These are phyloP conservation scores for Sylvietta virens DNA, from an alignment of 2,113 vertebrate species.

Conservation along the genomic window DNA sequence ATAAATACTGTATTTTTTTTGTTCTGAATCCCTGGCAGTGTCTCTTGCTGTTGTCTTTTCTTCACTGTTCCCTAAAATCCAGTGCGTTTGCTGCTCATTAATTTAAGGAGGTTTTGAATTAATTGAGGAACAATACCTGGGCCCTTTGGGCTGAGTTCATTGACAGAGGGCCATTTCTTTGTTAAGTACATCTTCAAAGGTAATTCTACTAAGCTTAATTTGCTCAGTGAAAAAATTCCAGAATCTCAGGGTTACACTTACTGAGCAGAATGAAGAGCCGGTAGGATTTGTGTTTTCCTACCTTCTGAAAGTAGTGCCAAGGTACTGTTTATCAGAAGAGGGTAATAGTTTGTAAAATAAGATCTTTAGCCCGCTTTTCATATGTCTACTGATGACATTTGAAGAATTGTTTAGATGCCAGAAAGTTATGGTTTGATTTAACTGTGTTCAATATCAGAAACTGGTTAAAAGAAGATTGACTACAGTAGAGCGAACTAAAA, in stretches of 20 bases:
- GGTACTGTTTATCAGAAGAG: not conserved
- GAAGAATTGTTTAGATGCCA: not conserved
- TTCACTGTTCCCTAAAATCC: not conserved
- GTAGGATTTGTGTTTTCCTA: not conserved
- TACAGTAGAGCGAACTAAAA: not conserved
- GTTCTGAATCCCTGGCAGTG: not conserved
- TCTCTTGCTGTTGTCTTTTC: not conserved
- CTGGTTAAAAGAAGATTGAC: not conserved
- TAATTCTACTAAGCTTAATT: not conserved
- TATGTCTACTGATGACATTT: not conserved
- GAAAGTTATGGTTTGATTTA: not conserved
- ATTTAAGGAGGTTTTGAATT: not conserved
- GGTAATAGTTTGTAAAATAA: not conserved
- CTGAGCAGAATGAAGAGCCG: not conserved
- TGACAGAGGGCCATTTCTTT: not conserved
- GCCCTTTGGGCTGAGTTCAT: not conserved
- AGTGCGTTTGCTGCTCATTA: not conserved
- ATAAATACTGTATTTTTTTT: not conserved
- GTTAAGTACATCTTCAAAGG: not conserved
- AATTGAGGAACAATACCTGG: not conserved
- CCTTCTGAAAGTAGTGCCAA: not conserved
- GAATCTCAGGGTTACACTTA: not conserved
- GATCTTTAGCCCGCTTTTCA: not conserved
- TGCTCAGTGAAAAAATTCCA: fast-evolving
- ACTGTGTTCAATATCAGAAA: not conserved